These are phyloP conservation scores for Nemapogon koenigi DNA, from an alignment of 2,888 invertebrate genomes.

Conservation along the genomic window DNA sequence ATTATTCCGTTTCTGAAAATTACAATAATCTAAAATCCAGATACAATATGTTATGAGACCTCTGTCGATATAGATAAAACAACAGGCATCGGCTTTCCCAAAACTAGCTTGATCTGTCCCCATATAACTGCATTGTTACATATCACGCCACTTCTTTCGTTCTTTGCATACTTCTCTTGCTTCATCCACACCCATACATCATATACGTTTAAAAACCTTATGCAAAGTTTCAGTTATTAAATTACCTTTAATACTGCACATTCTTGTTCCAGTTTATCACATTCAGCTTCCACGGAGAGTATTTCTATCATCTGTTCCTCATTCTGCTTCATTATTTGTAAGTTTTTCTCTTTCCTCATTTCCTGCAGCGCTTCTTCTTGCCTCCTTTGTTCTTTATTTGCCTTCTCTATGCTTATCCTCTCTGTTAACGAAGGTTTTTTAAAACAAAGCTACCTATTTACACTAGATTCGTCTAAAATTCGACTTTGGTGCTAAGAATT, in stretches of 20 bases:
- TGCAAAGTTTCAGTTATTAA: too few species aligned
- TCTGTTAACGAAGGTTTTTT: too few species aligned
- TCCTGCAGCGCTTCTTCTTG: slow-evolving; percentile 29
- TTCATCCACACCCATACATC: background rate
- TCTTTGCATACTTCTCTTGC: too few species aligned
- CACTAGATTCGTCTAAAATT: too few species aligned
- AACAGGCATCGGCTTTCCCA: too few species aligned
- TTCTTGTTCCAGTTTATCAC: slow-evolving; percentile 33
- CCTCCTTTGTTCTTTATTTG: slow-evolving; percentile 27
- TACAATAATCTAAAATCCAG: background rate
- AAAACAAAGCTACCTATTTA: too few species aligned
- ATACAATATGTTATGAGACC: too few species aligned
- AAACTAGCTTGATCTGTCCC: too few species aligned
- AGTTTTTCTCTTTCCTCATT: slow-evolving; percentile 28
- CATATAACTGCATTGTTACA: too few species aligned
- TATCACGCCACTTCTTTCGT: background rate
- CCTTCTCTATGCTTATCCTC: slow-evolving; percentile 12
- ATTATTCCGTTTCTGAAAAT: slow-evolving; percentile 48
- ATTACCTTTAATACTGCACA: slow-evolving; percentile 39
- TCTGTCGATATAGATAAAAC: too few species aligned
- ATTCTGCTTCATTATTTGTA: slow-evolving; percentile 23
- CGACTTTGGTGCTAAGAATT: too few species aligned
- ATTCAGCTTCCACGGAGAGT: slow-evolving; percentile 29
- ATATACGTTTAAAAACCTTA: too few species aligned
- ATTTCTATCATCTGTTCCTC: slow-evolving; percentile 27